Evolutionary conservation across 1,140 invertebrate species (phyloP), one percentile per base, ranked within the genome.

Genomic region (Macrocentrus cingulum): DNA sequence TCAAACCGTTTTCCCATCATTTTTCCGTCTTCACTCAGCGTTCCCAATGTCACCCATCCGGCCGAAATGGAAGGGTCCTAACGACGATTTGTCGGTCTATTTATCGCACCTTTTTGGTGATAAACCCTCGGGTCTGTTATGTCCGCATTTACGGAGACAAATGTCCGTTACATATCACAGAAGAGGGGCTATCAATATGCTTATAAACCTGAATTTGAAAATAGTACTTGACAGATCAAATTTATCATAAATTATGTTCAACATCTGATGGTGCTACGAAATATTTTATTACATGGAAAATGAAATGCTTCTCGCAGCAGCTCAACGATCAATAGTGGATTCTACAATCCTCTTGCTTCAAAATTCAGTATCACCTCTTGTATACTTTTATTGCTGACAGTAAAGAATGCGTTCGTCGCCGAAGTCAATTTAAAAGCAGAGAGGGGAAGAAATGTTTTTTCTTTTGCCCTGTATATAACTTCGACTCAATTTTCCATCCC

Each of bases 91-190:
- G 51, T 44, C 51, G 49, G 19, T 49, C 6, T 60, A 60, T 60
- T 60, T 55, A 60, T 60, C 50, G 52, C 34, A 41, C 32, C 23
- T 15, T 11, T 34, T 11, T 11, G 11, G 6, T 34, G 29, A 11
- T 39, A 39, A 39, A 25, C 29, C 5, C 19, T 44, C 5, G 32
- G 23, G 49, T 51, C 44, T 53, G 42, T 55, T 60, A 60, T 54
- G 44, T 23, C 50, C 50, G 37, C 16, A 60, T 55, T 50, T 22
- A 15, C 36, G 36, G 34, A 60, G 45, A 56, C 36, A 60, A 56
- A 50, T 60, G 59, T 53, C 20, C 48, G 52, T 60, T 37, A 60
- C 59, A 60, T 50, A 60, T 55, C 58, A 55, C 25, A n/a, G n/a
- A n/a, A n/a, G 25, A 41, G 36, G 19, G 54, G n/a, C n/a, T n/a